Conservation (phyloP, 2,113 vertebrate species). For the Megaleporinus macrocephalus region DNA sequence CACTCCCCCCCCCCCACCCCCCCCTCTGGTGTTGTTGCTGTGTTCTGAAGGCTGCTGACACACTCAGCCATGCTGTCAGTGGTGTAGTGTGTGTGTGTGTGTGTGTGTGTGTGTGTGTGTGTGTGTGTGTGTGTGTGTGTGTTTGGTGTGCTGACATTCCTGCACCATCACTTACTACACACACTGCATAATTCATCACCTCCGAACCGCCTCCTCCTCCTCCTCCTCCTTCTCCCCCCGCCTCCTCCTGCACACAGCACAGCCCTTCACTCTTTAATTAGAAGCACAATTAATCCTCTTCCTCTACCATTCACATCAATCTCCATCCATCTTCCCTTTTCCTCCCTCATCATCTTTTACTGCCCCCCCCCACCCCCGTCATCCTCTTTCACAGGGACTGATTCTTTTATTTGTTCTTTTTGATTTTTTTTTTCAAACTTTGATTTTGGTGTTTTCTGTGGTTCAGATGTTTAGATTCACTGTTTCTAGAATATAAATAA, state of each 20-base stretch:
- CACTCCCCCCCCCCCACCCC: too few species aligned
- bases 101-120: constrained; percentile 1
- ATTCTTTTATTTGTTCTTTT: too few species aligned
- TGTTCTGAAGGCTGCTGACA: constrained; percentile 29
- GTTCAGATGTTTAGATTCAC: too few species aligned
- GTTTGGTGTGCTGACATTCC: constrained; percentile 14
- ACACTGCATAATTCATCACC: constrained; percentile 55
- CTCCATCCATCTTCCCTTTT: constrained; percentile 37
- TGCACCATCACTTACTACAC: constrained; percentile 48
- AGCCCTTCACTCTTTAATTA: constrained; percentile 57
- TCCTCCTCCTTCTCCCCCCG: too few species aligned
- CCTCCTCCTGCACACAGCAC: constrained; percentile 17
- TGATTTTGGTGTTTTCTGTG: too few species aligned
- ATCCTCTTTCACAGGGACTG: neutral
- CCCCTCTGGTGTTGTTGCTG: neutral
- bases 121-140: neutral
- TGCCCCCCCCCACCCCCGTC: neutral
- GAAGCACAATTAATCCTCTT: constrained; percentile 53
- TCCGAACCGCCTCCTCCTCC: constrained; percentile 5
- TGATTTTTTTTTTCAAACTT: too few species aligned
- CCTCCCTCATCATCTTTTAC: neutral
- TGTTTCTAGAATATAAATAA: too few species aligned
- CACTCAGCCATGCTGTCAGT: constrained; percentile 31
- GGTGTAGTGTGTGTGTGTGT: constrained; percentile 24
- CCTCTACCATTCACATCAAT: constrained; percentile 50